These are phyloP conservation scores for Bombus cullumanus DNA, from an alignment of 1,140 invertebrate species.

Conservation along the genomic window DNA sequence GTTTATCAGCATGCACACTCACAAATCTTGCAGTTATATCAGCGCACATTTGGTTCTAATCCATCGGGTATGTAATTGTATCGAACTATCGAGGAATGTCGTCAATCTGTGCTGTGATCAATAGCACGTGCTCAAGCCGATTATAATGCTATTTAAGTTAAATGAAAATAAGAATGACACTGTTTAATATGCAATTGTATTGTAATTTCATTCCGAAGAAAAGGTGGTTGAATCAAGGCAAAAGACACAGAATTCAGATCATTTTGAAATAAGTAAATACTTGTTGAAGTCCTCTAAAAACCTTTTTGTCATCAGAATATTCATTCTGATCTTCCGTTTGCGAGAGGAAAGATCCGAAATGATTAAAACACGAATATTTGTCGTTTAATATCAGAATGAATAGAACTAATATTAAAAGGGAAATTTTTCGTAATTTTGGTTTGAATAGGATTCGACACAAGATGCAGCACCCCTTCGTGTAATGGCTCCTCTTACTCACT, in stretches of 20 bases:
- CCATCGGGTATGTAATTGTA: conserved; percentile 68
- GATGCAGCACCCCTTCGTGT: conserved; percentile 59
- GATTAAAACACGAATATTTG: no score
- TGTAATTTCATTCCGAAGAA: no score
- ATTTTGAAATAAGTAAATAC: no score
- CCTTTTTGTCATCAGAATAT: no score
- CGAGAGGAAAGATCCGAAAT: no score
- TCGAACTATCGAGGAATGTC: not conserved
- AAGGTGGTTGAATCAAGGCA: no score
- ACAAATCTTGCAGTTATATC: conserved; percentile 84
- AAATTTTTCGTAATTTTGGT: not conserved
- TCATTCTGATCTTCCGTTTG: no score
- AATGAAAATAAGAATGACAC: not conserved
- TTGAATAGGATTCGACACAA: conserved; percentile 69
- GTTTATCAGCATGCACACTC: conserved; percentile 88
- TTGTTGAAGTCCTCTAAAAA: no score
- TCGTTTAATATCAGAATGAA: not conserved
- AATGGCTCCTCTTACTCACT: conserved; percentile 58
- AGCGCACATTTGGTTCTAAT: conserved; percentile 76
- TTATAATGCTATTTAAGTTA: not conserved
- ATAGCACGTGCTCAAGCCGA: not conserved
- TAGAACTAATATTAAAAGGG: not conserved
- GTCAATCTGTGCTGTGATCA: no score
- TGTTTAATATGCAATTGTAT: not conserved
- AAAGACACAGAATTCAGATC: no score